Base-by-base conservation (phyloP, 2,797 vertebrate genomes). In the Rhabdophis nuchalis region DNA sequence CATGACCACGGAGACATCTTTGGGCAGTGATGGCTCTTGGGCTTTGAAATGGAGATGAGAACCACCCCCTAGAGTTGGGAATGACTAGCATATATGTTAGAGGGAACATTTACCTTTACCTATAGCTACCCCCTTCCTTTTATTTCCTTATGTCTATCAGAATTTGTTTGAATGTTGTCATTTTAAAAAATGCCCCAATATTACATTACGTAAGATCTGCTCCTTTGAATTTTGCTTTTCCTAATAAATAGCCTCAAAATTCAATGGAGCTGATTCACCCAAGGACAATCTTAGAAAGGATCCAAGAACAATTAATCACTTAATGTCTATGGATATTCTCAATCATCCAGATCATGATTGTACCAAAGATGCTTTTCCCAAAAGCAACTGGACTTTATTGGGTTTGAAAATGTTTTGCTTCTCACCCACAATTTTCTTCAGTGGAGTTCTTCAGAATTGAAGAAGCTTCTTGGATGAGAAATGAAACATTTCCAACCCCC, bases 281-380 rank as follows among this genome's bases (percentile, higher is more conserved):
- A 0, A 95, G 95, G 93, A 92, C 89, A 94, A 91, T 92, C 88
- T 95, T 91, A 91, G 89, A 95, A 90, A 89, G 92, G 90, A 4
- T 13, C 89, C 94, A 94, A 94, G 96, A 95, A 94, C 96, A 92
- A 25, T 0, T 13, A 95, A 95, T 95, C 94, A 95, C 91, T 94
- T 5, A 92, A 91, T 36, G 68, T 72, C 16, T 72, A 20, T 36
- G 7, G 64, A 36, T 7, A 72, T 20, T 72, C 32, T 72, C 16
- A 36, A 72, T 36, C 32, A 36, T 20, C 68, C 16, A 36, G 16
- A 5, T 36, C 68, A 72, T 72, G 68, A 2, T 72, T 72, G 16
- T 72, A 7, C 32, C 68, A 72, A 72, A 72, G 2, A 32, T 72
- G 32, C 32, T 72, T 72, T 36, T 72, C 68, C 64, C 8, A 72